phyloP scores from a whole-genome alignment of 2,797 vertebrate genomes.

The Pseudocheirus occidentalis region DNA sequence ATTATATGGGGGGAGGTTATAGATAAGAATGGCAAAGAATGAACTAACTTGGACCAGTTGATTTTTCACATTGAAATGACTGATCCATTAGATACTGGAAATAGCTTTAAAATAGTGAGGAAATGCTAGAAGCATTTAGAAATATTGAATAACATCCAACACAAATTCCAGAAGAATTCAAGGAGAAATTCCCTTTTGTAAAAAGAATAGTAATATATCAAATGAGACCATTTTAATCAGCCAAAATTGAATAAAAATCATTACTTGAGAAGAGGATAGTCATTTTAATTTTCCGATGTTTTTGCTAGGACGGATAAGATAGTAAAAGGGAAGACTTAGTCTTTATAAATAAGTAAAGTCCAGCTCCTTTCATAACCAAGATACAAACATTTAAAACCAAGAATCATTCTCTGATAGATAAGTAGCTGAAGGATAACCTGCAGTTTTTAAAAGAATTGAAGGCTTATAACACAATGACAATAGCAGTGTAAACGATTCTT shows the following conservation, averaged over 20 bases:
- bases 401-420: background rate
- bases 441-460: too few relatives aligned
- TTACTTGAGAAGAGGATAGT: conserved; percentile 29
- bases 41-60: background rate
- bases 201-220: conserved; percentile 25
- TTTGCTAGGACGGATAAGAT: background rate
- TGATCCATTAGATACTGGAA: background rate
- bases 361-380: background rate
- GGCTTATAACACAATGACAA: background rate
- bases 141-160: conserved; percentile 37
- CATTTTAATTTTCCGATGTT: conserved; percentile 35
- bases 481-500: background rate
- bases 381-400: background rate
- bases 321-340: background rate
- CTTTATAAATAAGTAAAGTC: background rate
- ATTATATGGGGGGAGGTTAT: background rate
- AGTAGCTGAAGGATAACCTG: background rate
- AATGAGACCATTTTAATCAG: conserved; percentile 47
- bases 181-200: conserved; percentile 33
- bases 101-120: background rate
- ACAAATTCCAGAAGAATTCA: conserved; percentile 13
- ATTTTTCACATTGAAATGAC: background rate
- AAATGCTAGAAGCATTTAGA: conserved; percentile 22
- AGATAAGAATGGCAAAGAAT: background rate
- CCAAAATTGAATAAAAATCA: conserved; percentile 17